Base-by-base conservation (phyloP, 2,113 vertebrate genomes). In the Myrmophylax atrothorax region DNA sequence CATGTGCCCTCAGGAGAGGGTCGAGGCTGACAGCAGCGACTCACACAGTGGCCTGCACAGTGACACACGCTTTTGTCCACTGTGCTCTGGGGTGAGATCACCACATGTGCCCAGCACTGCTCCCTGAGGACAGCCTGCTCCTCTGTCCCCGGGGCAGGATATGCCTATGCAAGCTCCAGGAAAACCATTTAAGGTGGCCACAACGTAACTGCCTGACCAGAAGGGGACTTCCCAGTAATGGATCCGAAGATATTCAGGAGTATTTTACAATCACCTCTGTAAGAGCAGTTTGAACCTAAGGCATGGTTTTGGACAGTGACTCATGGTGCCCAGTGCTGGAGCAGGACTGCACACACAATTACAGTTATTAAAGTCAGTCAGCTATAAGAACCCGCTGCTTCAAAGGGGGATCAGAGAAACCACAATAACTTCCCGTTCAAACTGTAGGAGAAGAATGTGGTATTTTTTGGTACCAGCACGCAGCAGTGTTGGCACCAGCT, bases 391-490 rank as follows among this genome's bases (percentile, higher is more conserved):
- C 76, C 63, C 0, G 0, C 84, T 2, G 29, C 90, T 95, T 95
- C 96, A 87, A 94, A 93, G 89, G 18, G 81, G 66, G 87, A 73
- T 91, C 84, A 85, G 44, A 91, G 74, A 91, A 95, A 91, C 96
- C 93, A 92, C 87, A 97, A 79, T 76, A 87, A 96, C 89, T 96
- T 94, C 84, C 87, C 15, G 2, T 93, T 96, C 82, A 93, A 95
- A 91, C 90, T 83, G 93, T 55, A 91, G 53, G 92, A 84, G 60
- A 77, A 84, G 87, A 95, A 77, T 14, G n/a, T 59, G 89, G 67
- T 46, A 28, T 55, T 85, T 89, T 91, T 58, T 67, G 44, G 59
- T 91, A 90, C 70, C 55, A 67, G 67, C 59, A 76, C 0, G 12
- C 70, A 91, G 49, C 66, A 60, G 25, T 11, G 28, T 82, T 91